Evolutionary conservation across 2,113 vertebrate species (phyloP), one percentile per base, ranked within the genome.

Genomic region (Pagrus major): DNA sequence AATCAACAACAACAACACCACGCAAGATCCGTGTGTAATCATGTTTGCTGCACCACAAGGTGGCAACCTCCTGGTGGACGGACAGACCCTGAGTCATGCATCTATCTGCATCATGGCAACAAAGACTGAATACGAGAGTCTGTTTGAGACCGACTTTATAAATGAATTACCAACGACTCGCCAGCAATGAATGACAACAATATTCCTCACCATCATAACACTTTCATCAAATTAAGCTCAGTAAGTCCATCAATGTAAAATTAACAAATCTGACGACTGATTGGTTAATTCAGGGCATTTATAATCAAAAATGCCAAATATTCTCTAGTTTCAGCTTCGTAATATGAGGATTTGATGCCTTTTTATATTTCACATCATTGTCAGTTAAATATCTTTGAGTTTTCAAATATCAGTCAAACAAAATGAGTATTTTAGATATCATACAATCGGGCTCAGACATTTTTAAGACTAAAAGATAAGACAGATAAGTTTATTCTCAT

Each of bases 21-120:
- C 70, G 73, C 77, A 89, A 89, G 83, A 86, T 76, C 83, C 42
- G 58, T 78, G 69, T 75, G 61, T 64, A 61, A 71, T 68, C 25
- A 61, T 29, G 83, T 86, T 65, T 66, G 29, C 49, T 80, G 85
- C 44, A 87, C 37, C 76, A 84, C 77, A 89, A 67, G 64, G 56
- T 61, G 73, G 74, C 54, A 83, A 84, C 59, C 59, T 78, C 61
- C 41, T 64, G 42, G 46, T 85, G 78, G 66, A 66, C 49, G 9
- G 35, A 68, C 52, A 68, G 63, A 73, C 33, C 25, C 47, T 49
- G 65, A 83, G 58, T 76, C 69, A 59, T 66, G 37, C 51, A 20
- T 71, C 74, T 35, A 20, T 71, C 74, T 35, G 63, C 39, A 33
- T 59, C 35, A 52, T 2, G 12, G 23, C 20, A 20, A 33, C 27